Evolutionary conservation across 2,797 vertebrate genomes (phyloP).

Genomic region (Periophthalmus magnuspinnatus): DNA sequence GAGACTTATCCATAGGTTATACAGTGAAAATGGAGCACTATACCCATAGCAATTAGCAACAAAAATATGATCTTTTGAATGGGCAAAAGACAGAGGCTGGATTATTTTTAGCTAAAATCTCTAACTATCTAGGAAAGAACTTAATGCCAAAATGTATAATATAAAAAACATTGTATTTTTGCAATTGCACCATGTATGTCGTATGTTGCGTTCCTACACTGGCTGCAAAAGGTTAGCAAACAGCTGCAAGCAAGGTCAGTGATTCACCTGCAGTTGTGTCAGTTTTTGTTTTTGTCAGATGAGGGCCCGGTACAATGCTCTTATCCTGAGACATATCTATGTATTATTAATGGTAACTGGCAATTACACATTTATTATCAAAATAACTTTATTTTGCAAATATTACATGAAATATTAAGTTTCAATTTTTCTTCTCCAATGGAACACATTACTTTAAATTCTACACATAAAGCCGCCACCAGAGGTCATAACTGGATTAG

Average conservation of each 20-base stretch:
- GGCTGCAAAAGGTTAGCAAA: not conserved
- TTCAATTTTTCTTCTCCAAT: not conserved
- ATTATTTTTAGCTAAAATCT: no score
- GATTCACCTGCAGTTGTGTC: not conserved
- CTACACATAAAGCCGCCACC: conserved; percentile 38
- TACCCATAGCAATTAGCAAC: no score
- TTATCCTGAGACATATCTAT: not conserved
- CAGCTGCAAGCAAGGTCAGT: not conserved
- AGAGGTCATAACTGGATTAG: conserved; percentile 57
- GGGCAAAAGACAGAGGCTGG: no score
- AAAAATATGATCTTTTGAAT: no score
- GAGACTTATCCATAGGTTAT: no score
- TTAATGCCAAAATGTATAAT: no score
- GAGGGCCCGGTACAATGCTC: not conserved
- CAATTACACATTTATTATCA: not conserved
- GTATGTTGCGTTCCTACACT: not conserved
- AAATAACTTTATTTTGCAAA: not conserved
- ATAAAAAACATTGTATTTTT: no score
- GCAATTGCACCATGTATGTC: no score
- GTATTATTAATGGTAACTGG: not conserved
- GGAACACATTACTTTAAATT: not conserved
- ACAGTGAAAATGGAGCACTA: no score
- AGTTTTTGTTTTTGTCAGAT: not conserved
- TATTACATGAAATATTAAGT: not conserved
- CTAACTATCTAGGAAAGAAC: no score